phyloP scores from a whole-genome alignment of 2,113 vertebrate genomes.

The Melanerpes aurifrons region DNA sequence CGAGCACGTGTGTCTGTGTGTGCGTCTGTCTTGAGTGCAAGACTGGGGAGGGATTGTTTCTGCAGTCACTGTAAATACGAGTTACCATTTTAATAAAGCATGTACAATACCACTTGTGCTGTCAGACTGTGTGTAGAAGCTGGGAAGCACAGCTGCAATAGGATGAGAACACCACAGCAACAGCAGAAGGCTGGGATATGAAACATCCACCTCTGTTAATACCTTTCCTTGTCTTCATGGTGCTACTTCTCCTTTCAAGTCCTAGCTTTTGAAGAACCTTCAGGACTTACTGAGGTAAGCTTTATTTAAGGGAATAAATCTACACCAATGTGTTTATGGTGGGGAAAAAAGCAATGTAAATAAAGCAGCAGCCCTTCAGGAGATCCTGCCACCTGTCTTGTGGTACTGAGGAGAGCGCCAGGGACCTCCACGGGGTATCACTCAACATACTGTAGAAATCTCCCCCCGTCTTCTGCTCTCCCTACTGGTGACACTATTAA shows the following conservation, averaged over 20 bases:
- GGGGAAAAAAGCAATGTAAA: background rate
- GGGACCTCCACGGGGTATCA: background rate
- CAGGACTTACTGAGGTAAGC: slow-evolving; percentile 61
- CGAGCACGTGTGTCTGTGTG: slow-evolving; percentile 67
- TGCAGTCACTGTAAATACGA: slow-evolving; percentile 95
- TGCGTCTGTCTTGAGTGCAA: slow-evolving; percentile 73
- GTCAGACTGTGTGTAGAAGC: slow-evolving; percentile 81
- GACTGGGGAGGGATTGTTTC: slow-evolving; percentile 77
- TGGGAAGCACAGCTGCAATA: slow-evolving; percentile 69
- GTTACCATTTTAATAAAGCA: slow-evolving; percentile 98
- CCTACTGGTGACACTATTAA: rapidly evolving
- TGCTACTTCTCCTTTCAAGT: background rate
- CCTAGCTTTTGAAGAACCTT: slow-evolving; percentile 10
- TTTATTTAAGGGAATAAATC: slow-evolving; percentile 14
- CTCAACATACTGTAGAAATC: background rate
- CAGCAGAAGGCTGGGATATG: background rate
- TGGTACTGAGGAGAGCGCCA: background rate
- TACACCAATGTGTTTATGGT: background rate
- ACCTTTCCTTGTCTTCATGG: background rate
- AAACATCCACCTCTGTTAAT: background rate
- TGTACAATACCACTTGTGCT: slow-evolving; percentile 89
- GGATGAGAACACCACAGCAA: slow-evolving; percentile 33
- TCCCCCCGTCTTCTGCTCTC: background rate
- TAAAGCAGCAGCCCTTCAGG: background rate
- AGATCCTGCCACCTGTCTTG: background rate